Conservation (phyloP, 2,888 invertebrate species). For the Lathronympha strigana region DNA sequence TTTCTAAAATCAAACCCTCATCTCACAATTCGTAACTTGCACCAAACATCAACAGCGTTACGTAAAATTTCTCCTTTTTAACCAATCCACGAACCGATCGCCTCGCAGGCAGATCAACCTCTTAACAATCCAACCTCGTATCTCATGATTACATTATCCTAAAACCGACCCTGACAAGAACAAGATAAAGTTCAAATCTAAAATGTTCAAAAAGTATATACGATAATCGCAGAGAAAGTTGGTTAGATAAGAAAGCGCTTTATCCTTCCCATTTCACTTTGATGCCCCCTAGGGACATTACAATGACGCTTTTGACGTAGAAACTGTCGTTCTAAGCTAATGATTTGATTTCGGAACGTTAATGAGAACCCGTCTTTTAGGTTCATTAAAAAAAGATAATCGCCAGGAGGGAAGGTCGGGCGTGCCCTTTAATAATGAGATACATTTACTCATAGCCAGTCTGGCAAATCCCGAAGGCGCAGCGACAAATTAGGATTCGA, state of each 20-base stretch:
- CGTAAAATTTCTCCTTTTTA: conserved; percentile 38
- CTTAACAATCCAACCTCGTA: conserved; percentile 2
- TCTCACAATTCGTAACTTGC: conserved; percentile 24
- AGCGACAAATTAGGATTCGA: too few relatives aligned
- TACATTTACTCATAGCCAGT: background rate
- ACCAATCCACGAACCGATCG: conserved; percentile 40
- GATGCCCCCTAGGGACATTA: conserved; percentile 60
- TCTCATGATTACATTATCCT: conserved; percentile 24
- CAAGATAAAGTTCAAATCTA: conserved; percentile 34
- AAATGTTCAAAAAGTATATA: conserved; percentile 40
- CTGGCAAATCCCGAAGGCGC: background rate
- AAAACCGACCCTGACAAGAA: background rate
- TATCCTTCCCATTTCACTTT: conserved; percentile 59
- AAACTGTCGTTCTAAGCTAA: conserved; percentile 56
- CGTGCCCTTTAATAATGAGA: background rate
- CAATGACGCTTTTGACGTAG: conserved; percentile 66
- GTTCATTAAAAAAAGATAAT: conserved; percentile 37
- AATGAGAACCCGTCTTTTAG: conserved; percentile 52
- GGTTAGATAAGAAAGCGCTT: conserved; percentile 55
- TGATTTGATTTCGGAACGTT: conserved; percentile 61
- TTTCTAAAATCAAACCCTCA: conserved; percentile 14
- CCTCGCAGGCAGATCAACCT: conserved; percentile 11
- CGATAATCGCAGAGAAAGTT: conserved; percentile 43
- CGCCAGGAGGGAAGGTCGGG: conserved; percentile 10
- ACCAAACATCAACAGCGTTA: conserved; percentile 31